Conservation (phyloP, 2,888 invertebrate species). For the Apotomis turbidana region DNA sequence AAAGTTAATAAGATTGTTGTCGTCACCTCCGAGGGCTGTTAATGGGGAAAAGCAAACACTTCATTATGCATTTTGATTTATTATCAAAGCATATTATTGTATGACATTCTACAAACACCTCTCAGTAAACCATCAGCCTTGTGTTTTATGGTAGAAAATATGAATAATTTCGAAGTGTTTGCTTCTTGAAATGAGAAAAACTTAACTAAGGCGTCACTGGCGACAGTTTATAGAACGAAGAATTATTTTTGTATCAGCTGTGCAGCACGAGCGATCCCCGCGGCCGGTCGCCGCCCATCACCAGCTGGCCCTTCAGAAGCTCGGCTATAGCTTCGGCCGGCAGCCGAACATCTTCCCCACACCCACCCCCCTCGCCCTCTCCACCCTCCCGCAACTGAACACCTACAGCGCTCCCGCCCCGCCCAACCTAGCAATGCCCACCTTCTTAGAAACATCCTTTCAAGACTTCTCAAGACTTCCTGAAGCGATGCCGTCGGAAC, state of each 20-base stretch:
- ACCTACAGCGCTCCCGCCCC: constrained; percentile 60
- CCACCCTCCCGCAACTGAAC: constrained; percentile 63
- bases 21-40: constrained; percentile 21
- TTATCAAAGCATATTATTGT: background rate
- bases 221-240: constrained; percentile 16
- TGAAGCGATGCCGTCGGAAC: constrained; percentile 55
- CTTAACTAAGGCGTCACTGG: background rate
- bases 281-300: constrained; percentile 75
- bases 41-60: constrained; percentile 1
- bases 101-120: no score
- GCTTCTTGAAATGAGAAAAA: no score
- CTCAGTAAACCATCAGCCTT: no score
- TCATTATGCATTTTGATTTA: constrained; percentile 11
- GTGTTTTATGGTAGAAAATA: no score
- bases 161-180: no score
- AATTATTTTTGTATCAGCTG: constrained; percentile 85
- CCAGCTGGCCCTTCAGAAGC: constrained; percentile 75
- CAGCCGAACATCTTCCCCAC: constrained; percentile 60
- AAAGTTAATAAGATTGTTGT: constrained; percentile 25
- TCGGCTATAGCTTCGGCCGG: constrained; percentile 75
- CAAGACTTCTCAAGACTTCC: constrained; percentile 65
- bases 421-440: constrained; percentile 53
- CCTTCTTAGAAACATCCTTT: constrained; percentile 61
- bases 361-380: constrained; percentile 57
- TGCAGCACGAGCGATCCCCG: constrained; percentile 95